Base-by-base conservation (phyloP, 2,113 vertebrate species). In the Carettochelys insculpta region DNA sequence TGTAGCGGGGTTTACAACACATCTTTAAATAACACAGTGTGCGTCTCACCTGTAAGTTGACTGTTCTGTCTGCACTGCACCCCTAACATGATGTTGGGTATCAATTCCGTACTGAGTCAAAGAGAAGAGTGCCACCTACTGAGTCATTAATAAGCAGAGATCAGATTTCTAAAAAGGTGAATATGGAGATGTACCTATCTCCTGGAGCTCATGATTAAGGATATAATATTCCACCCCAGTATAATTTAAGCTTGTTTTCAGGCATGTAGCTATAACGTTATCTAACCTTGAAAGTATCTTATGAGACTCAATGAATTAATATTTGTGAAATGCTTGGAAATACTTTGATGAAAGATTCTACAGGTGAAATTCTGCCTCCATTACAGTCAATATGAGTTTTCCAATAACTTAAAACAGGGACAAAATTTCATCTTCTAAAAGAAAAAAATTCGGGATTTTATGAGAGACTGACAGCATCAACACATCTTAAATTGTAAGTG, bases 401-500 rank as follows among this genome's bases (percentile, higher is more conserved):
- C 80, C 43, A 19, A 7, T 0, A 1, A 5, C 71, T 92, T 76
- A 81, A 41, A n/a, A 24, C 0, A 0, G 12, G 11, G 16, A 92
- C 51, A 41, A 11, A 0, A 3, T 47, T 41, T 83, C 50, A 4
- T 58, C 53, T 8, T 14, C 4, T 14, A 61, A 5, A 68, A 0
- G 2, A 80, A 94, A 86, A 2, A 5, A 34, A 41, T 47, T 1
- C 2, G 1, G 1, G 50, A 75, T 77, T 86, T 52, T 14, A 5
- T 68, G 52, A 19, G 16, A 17, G 61, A 45, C 47, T 19, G 47
- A 73, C 51, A 38, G 54, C 0, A 16, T 1, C 3, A 80, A 52
- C 47, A 41, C 85, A 61, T 90, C 71, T 65, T 43, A 2, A 41
- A 48, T 29, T 19, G 51, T 31, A 73, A 81, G 68, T 83, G 24